A percentile compares a stretch with the other conserved stretches of the same genome.
These are phyloP conservation scores for Ylistrum balloti DNA, from an alignment of 1,140 invertebrate species.

Conservation along the genomic window DNA sequence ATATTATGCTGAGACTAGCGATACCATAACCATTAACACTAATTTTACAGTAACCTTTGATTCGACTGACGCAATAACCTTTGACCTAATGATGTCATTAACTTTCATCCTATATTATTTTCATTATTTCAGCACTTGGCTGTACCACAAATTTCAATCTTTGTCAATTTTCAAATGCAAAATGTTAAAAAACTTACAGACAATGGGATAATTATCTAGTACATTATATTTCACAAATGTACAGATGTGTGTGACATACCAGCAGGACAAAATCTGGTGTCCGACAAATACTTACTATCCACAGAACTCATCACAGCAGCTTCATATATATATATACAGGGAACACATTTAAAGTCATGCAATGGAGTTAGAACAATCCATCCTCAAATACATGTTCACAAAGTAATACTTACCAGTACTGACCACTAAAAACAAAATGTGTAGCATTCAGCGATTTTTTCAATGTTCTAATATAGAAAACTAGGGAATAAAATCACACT, in stretches of 20 bases:
- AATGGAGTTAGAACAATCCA: not conserved
- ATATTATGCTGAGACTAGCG: no score
- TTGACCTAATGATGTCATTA: not conserved
- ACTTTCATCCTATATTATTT: not conserved
- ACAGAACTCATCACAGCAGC: not conserved
- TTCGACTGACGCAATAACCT: not conserved
- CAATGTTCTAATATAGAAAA: not conserved
- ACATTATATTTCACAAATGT: conserved; percentile 3
- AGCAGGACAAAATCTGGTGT: not conserved
- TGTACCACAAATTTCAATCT: not conserved
- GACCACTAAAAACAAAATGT: conserved; percentile 37
- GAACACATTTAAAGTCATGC: not conserved
- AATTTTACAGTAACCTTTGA: no score
- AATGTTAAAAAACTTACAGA: conserved; percentile 15
- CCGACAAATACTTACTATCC: conserved; percentile 23
- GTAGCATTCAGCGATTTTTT: not conserved
- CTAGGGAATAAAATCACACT: no score
- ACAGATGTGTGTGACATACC: conserved; percentile 32
- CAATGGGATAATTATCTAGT: not conserved
- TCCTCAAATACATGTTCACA: not conserved
- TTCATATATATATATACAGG: not conserved
- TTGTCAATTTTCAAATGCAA: not conserved
- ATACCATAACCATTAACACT: no score
- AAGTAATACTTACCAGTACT: not conserved
- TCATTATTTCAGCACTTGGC: not conserved